A percentile compares a stretch with the other conserved stretches of the same genome.
These are phyloP conservation scores for Eupsittula cactorum DNA, from an alignment of 2,113 vertebrate species.

Conservation along the genomic window DNA sequence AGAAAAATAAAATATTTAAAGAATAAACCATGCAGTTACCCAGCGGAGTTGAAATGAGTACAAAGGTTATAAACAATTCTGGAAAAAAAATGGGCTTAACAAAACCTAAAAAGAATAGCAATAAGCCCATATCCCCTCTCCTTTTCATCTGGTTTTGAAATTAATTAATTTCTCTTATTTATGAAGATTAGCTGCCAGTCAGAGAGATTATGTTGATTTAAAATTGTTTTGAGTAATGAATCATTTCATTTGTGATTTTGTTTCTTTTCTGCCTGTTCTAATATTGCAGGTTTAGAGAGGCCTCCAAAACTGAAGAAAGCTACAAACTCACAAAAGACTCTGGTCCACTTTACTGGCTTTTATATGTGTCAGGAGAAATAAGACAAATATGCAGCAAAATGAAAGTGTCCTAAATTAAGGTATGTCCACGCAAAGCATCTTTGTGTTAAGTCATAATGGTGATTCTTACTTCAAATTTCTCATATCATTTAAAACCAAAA, in stretches of 20 bases:
- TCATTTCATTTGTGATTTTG: neutral
- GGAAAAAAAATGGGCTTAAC: neutral
- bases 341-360: neutral
- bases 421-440: neutral
- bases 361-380: neutral
- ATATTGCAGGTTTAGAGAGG: neutral
- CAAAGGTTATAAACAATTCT: neutral
- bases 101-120: neutral
- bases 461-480: neutral
- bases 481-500: neutral
- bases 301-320: slow-evolving; percentile 12
- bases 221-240: neutral
- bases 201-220: neutral
- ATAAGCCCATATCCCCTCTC: neutral
- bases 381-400: neutral
- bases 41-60: neutral
- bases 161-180: neutral
- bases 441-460: neutral
- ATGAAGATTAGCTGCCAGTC: neutral
- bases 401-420: neutral
- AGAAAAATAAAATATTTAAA: neutral
- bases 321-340: neutral
- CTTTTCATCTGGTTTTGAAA: neutral
- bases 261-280: neutral
- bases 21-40: neutral